Conservation (phyloP, 1,140 invertebrate genomes). For the Cyclina sinensis region DNA sequence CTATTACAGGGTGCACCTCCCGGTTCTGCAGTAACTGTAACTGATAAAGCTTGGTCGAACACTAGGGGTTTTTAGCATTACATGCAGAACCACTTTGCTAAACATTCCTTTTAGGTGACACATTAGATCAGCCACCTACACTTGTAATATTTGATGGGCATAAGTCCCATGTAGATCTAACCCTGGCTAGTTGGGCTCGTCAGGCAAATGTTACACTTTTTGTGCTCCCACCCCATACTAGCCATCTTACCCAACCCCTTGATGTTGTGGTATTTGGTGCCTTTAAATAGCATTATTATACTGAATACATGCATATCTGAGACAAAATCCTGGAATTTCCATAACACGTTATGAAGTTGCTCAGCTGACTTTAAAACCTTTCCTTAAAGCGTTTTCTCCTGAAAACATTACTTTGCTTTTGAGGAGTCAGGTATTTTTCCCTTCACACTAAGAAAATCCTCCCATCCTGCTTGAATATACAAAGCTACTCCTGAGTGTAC, state of each 20-base stretch:
- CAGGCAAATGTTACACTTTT: conserved; percentile 72
- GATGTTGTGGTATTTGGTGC: conserved; percentile 68
- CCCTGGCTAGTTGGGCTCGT: conserved; percentile 66
- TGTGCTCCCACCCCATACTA: conserved; percentile 73
- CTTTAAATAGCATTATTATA: conserved; percentile 67
- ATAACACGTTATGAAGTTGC: conserved; percentile 60
- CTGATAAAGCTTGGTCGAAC: conserved; percentile 87
- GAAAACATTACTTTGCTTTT: conserved; percentile 63
- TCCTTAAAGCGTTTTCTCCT: conserved; percentile 41
- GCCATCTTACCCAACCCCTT: conserved; percentile 37
- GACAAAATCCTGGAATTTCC: conserved; percentile 13
- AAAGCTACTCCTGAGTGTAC: conserved; percentile 14
- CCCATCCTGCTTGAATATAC: neutral
- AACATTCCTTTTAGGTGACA: conserved; percentile 57
- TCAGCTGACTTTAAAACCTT: conserved; percentile 41
- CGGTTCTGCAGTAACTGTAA: conserved; percentile 83
- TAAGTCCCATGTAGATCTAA: conserved; percentile 67
- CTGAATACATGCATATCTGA: conserved; percentile 43
- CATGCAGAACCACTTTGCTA: conserved; percentile 84
- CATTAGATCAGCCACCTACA: conserved; percentile 59
- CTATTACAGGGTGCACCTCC: conserved; percentile 86
- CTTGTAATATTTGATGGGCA: conserved; percentile 87
- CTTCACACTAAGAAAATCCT: neutral
- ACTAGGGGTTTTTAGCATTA: conserved; percentile 86
- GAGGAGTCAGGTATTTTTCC: conserved; percentile 65